Conservation (phyloP, 2,113 vertebrate species). For the Rallus limicola region DNA sequence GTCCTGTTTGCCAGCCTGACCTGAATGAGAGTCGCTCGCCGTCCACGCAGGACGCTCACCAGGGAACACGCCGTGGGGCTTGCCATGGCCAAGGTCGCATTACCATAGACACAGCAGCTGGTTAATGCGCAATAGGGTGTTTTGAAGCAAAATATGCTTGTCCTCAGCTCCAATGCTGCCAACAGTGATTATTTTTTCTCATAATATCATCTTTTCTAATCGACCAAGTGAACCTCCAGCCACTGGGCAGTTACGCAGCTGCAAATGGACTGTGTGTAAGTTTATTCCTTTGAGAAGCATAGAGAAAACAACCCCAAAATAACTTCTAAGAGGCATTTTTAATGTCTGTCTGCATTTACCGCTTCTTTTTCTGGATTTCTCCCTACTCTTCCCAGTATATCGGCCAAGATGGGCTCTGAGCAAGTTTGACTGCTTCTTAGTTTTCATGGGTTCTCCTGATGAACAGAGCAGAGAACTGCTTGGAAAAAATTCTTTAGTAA, state of each 20-base stretch:
- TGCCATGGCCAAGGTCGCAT: fast-evolving
- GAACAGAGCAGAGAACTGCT: neutral
- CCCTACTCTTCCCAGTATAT: neutral
- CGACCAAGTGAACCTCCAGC: neutral
- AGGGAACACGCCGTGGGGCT: neutral
- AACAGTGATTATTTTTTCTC: constrained; percentile 1
- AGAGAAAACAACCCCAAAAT: neutral
- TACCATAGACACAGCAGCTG: neutral
- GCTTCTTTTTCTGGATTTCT: neutral
- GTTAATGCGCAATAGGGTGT: neutral
- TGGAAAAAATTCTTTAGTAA: neutral
- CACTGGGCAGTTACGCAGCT: constrained; percentile 8
- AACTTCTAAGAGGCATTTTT: neutral
- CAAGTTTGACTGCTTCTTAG: neutral
- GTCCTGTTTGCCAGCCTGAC: constrained; percentile 7
- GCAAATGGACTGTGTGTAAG: neutral
- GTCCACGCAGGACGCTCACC: fast-evolving
- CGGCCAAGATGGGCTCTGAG: neutral
- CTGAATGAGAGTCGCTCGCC: neutral
- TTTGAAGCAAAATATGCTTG: neutral
- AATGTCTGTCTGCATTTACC: neutral
- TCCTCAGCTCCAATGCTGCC: constrained; percentile 9
- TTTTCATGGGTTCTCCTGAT: neutral
- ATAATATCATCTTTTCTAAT: constrained; percentile 4
- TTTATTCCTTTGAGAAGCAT: constrained; percentile 11